These are phyloP conservation scores for Callocephalon fimbriatum DNA, from an alignment of 2,113 vertebrate genomes.

Conservation along the genomic window DNA sequence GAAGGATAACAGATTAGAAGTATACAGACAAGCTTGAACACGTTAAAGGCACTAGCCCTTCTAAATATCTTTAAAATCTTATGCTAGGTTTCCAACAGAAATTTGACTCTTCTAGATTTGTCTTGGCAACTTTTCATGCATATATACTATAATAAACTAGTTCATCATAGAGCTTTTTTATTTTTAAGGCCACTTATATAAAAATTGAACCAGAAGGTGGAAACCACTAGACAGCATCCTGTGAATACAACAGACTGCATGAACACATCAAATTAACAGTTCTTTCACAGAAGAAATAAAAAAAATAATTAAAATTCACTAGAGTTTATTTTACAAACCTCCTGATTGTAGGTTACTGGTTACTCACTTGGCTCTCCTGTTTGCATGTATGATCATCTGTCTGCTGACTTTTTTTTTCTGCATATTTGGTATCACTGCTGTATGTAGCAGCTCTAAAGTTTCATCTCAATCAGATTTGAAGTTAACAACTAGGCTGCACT, in stretches of 20 bases:
- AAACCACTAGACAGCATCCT: background rate
- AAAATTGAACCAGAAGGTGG: background rate
- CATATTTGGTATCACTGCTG: background rate
- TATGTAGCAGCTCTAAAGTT: background rate
- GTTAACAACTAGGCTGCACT: background rate
- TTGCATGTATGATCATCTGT: background rate
- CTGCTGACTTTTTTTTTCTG: background rate
- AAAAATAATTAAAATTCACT: background rate
- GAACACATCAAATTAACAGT: background rate
- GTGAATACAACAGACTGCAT: background rate
- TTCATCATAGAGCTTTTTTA: background rate
- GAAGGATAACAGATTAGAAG: background rate
- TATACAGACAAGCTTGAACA: background rate
- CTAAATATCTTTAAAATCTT: background rate
- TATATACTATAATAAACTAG: background rate
- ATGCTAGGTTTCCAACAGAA: background rate
- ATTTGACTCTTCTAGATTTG: background rate
- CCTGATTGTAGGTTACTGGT: background rate
- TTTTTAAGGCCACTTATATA: background rate
- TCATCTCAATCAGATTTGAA: background rate
- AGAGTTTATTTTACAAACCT: background rate
- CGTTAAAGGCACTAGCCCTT: background rate
- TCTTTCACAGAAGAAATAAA: background rate
- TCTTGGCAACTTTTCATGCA: rapidly evolving
- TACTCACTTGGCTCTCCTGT: background rate